phyloP scores from a whole-genome alignment of 2,888 invertebrate genomes.

The Eremobia ochroleuca region DNA sequence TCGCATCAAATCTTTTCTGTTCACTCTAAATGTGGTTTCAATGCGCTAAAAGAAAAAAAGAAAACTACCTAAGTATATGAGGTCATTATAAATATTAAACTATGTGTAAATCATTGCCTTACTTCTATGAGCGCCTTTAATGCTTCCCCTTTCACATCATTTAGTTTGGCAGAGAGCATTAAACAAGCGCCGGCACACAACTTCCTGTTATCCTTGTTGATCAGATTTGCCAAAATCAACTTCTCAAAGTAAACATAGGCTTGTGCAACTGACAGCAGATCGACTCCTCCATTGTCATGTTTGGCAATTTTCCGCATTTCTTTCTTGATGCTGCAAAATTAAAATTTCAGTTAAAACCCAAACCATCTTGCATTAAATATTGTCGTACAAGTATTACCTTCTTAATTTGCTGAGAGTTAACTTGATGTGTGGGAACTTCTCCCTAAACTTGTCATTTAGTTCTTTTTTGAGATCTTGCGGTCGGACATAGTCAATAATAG shows the following conservation, averaged over 20 bases:
- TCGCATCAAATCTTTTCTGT: conserved; percentile 96
- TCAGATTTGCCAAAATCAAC: conserved; percentile 96
- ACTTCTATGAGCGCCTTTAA: conserved; percentile 97
- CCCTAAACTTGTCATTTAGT: conserved; percentile 98
- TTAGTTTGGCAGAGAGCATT: conserved; percentile 98
- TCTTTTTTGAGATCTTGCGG: conserved; percentile 99
- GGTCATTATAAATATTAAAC: neutral
- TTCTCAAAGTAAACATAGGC: conserved; percentile 99
- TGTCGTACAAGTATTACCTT: conserved; percentile 91
- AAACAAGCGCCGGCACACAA: conserved; percentile 98
- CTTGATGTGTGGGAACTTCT: conserved; percentile 98
- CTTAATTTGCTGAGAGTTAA: conserved; percentile 98
- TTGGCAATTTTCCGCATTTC: conserved; percentile 98
- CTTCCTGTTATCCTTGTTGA: conserved; percentile 98
- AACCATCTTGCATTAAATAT: neutral
- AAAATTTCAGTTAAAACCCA: conserved; percentile 9
- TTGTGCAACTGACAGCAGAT: conserved; percentile 98
- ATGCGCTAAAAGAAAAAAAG: conserved; percentile 92
- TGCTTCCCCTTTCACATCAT: conserved; percentile 98
- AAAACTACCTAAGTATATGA: neutral
- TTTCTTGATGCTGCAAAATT: conserved; percentile 95
- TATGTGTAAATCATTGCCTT: conserved; percentile 54
- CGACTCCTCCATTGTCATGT: conserved; percentile 94
- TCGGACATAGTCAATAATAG: conserved; percentile 98
- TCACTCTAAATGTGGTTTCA: conserved; percentile 97